A percentile compares a stretch with the other conserved stretches of the same genome.
Evolutionary conservation across 2,888 invertebrate genomes (phyloP).

Genomic region (Aricia artaxerxes): DNA sequence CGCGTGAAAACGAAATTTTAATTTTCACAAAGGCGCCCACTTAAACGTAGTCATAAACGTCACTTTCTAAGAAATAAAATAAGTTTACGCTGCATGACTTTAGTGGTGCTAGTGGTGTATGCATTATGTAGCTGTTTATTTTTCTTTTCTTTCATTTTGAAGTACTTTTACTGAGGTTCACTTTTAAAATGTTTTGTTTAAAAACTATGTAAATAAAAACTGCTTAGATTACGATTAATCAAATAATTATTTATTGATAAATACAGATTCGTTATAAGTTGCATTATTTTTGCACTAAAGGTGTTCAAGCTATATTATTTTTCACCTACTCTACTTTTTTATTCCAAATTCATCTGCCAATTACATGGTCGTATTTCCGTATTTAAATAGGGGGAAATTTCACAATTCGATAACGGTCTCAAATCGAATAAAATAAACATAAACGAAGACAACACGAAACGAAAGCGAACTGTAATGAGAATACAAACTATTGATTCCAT

Average conservation of each 20-base stretch:
- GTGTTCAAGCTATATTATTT: not conserved
- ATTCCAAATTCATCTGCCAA: not conserved
- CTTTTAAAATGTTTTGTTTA: too few species aligned
- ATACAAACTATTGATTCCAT: constrained; percentile 26
- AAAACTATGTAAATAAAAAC: too few species aligned
- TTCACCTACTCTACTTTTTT: not conserved
- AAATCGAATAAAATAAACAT: constrained; percentile 11
- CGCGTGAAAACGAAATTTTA: not conserved
- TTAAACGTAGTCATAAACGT: constrained; percentile 4
- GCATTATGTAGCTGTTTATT: not conserved
- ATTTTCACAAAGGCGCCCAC: constrained; percentile 2
- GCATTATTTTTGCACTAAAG: too few species aligned
- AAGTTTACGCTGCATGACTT: constrained; percentile 2
- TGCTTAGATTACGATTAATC: too few species aligned
- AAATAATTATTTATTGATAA: too few species aligned
- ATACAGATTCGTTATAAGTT: too few species aligned
- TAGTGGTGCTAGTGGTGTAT: not conserved
- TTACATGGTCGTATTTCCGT: not conserved
- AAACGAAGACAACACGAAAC: not conserved
- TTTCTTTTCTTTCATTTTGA: not conserved
- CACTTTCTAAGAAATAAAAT: constrained; percentile 21
- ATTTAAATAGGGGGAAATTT: not conserved
- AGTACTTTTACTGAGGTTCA: too few species aligned
- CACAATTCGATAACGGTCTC: not conserved
- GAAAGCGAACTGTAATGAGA: constrained; percentile 25